These are phyloP conservation scores for Echinops telfairi DNA, from an alignment of 2,113 vertebrate genomes.

Conservation along the genomic window DNA sequence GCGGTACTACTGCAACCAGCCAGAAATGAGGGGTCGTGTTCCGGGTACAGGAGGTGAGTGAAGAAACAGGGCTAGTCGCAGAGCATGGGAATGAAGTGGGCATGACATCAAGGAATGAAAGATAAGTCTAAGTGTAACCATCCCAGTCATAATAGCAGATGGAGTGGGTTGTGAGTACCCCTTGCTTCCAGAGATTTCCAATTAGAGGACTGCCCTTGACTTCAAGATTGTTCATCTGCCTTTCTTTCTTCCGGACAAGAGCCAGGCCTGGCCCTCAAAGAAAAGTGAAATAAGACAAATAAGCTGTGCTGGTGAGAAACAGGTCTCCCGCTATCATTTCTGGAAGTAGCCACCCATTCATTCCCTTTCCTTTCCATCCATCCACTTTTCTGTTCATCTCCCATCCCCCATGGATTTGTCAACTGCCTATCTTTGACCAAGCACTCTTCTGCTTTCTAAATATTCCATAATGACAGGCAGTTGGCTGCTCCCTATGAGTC, in stretches of 20 bases:
- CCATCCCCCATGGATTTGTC: not conserved
- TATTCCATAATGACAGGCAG: constrained; percentile 44
- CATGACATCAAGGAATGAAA: not conserved
- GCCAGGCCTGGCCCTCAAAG: not conserved
- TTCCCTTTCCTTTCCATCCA: not conserved
- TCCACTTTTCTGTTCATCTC: not conserved
- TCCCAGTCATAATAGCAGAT: not conserved
- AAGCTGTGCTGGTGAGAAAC: not conserved
- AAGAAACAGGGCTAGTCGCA: not conserved
- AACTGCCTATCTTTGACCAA: not conserved
- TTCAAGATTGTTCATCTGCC: not conserved
- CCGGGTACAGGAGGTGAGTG: not conserved
- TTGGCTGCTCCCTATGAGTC: constrained; percentile 16
- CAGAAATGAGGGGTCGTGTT: not conserved
- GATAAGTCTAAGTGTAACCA: not conserved
- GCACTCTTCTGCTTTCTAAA: constrained; percentile 62
- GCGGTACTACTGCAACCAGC: not conserved
- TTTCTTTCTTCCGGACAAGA: constrained; percentile 1
- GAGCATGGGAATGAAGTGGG: not conserved
- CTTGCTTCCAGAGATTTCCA: not conserved
- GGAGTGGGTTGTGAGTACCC: not conserved
- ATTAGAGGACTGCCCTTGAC: not conserved
- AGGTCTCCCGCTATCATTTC: not conserved
- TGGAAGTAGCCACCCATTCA: not conserved
- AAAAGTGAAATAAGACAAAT: not conserved